Evolutionary conservation across 2,113 vertebrate species (phyloP), one percentile per base, ranked within the genome.

Genomic region (Rhineura floridana): DNA sequence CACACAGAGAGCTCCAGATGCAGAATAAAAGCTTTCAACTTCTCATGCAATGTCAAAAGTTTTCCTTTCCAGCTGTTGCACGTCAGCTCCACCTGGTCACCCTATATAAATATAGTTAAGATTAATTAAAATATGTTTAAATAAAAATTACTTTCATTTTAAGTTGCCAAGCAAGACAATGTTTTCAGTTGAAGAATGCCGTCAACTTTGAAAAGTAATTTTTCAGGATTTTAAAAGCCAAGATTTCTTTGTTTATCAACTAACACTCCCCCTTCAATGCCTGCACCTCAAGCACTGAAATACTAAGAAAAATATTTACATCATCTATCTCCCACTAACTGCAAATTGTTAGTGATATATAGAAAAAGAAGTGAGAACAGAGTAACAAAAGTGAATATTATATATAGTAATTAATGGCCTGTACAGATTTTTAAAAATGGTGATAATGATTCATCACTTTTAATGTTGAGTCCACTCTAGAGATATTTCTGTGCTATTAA

Each of bases 341-440:
- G 6, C 4, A 11, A 46, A 46, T 75, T 39, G 81, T 76, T 9
- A 21, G 73, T 4, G 55, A 63, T 65, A n/a, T 85, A 90, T 48
- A 84, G 55, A 67, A 42, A 80, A 9, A 83, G 85, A 88, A 79
- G 77, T 90, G 78, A 81, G 78, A 91, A 93, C 90, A 91, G 81
- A 95, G 90, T 91, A 79, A 82, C 76, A 78, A 90, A 65, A 91
- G 89, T 91, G 92, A 86, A 94, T 90, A 77, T 93, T 80, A 93
- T n/a, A n/a, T 88, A 83, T 91, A 94, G 92, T 89, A 90, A 94
- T 78, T 87, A 65, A 76, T 6, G 52, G 83, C 91, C 89, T 94
- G 89, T 94, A 91, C 88, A 92, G 87, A 91, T 89, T 93, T 48
- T n/a, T 67, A 50, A 81, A 50, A 65, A 76, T 4, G 30, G 33